Base-by-base conservation (phyloP, 2,797 vertebrate genomes). In the Molothrus ater region DNA sequence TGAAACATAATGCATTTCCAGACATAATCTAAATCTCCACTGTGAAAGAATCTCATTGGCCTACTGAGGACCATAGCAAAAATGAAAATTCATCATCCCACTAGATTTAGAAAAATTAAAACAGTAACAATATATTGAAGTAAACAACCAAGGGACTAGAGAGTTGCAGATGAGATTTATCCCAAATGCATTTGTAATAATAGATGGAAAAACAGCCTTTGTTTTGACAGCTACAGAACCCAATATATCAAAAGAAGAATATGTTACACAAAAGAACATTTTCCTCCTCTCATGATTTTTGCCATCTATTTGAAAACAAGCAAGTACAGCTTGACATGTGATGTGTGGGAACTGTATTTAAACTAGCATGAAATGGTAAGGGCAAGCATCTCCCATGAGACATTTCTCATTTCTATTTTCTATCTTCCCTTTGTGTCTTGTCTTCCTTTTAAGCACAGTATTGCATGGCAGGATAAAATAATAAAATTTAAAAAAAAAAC, bases 291-390 rank as follows among this genome's bases (percentile, higher is more conserved):
- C 78, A 70, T 91, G 85, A 88, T 93, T 96, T 96, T 91, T 92
- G 80, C 92, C 73, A 91, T 88, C 73, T 94, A 93, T 95, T 94
- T 94, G 92, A 95, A 94, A 96, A 96, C 85, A 94, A 88, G 90
- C 89, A 94, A 91, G 66, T 90, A 86, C 56, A 88, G 85, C 36
- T 79, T 90, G 95, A 93, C 93, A 92, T 73, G 89, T 88, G 95
- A 95, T 50, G 22, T 93, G 73, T 74, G 51, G 87, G 76, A 95
- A 92, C 87, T 79, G 87, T 96, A 96, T 92, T 94, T 95, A 96
- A 94, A 94, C 87, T 86, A 95, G 76, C 34, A 73, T 57, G 92
- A 94, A 89, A 86, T 31, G n/a, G 91, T 68, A 94, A 69, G 92
- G 91, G 87, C 85, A 90, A 84, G 80, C 64, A 80, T 75, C 34